Conservation (phyloP, 2,797 vertebrate species). For the Leptatherina wallacei region DNA sequence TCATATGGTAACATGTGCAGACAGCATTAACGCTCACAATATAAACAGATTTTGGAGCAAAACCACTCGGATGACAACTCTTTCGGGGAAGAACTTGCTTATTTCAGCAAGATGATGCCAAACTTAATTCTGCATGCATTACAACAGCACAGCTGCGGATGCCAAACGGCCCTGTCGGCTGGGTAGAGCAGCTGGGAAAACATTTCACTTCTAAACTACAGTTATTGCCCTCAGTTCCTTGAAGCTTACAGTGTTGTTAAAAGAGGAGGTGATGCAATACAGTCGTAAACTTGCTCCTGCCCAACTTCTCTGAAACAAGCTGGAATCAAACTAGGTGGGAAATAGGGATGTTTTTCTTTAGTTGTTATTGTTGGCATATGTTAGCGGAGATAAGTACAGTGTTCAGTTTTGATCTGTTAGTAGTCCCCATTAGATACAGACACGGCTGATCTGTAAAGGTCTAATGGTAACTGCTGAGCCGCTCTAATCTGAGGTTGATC, state of each 20-base stretch:
- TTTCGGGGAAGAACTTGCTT: no score
- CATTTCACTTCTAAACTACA: not conserved
- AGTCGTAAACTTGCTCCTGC: not conserved
- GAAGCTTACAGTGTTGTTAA: not conserved
- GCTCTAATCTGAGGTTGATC: constrained; percentile 50
- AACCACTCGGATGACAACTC: no score
- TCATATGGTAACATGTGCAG: no score
- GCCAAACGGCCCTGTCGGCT: no score
- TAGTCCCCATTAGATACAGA: not conserved
- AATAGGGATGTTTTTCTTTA: not conserved
- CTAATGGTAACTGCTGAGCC: constrained; percentile 36
- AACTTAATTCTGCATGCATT: no score
- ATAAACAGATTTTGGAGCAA: no score
- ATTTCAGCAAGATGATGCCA: not conserved
- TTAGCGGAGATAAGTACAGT: constrained; percentile 11
- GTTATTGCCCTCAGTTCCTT: not conserved
- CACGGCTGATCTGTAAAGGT: constrained; percentile 11
- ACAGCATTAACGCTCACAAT: no score
- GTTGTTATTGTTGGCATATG: not conserved
- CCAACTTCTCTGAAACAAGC: not conserved
- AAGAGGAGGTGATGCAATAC: constrained; percentile 7
- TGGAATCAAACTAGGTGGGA: not conserved
- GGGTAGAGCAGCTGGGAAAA: not conserved
- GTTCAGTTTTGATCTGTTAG: constrained; percentile 2
- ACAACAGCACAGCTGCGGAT: no score